A percentile compares a stretch with the other conserved stretches of the same genome.
Evolutionary conservation across 2,113 vertebrate species (phyloP).

Genomic region (Athene noctua): DNA sequence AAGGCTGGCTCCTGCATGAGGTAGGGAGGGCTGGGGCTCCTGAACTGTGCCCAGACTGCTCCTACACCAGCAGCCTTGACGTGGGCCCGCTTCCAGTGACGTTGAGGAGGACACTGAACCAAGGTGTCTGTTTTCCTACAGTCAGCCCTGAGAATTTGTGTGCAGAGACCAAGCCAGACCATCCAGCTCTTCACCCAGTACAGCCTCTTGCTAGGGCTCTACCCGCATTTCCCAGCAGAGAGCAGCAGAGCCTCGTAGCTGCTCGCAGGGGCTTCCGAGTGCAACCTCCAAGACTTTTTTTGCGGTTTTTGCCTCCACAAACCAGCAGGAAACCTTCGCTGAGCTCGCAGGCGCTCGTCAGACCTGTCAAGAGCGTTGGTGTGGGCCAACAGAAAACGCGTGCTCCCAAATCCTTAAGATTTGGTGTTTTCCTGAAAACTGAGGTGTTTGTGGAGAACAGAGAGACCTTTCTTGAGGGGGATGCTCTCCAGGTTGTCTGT

Average conservation of each 20-base stretch:
- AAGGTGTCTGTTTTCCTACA: neutral
- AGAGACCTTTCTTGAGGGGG: neutral
- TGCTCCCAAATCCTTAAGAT: neutral
- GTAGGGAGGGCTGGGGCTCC: neutral
- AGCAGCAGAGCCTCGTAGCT: constrained; percentile 49
- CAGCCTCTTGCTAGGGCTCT: neutral
- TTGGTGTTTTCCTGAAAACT: neutral
- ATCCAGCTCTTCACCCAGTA: neutral
- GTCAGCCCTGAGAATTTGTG: neutral
- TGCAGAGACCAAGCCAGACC: neutral
- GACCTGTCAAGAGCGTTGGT: neutral
- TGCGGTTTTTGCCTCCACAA: neutral
- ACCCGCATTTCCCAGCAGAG: constrained; percentile 45
- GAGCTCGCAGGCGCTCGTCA: neutral
- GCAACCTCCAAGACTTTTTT: neutral
- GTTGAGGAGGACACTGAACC: neutral
- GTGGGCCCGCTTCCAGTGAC: neutral
- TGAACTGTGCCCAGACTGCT: neutral
- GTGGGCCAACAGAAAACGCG: neutral
- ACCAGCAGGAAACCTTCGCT: neutral
- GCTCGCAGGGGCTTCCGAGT: neutral
- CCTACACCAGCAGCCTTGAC: neutral
- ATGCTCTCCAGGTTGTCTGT: neutral
- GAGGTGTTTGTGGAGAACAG: neutral
- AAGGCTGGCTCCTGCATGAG: neutral